Percentiles rank a stretch among this genome's conserved stretches.
phyloP scores from a whole-genome alignment of 2,113 vertebrate genomes.

The Crotalus helleri region DNA sequence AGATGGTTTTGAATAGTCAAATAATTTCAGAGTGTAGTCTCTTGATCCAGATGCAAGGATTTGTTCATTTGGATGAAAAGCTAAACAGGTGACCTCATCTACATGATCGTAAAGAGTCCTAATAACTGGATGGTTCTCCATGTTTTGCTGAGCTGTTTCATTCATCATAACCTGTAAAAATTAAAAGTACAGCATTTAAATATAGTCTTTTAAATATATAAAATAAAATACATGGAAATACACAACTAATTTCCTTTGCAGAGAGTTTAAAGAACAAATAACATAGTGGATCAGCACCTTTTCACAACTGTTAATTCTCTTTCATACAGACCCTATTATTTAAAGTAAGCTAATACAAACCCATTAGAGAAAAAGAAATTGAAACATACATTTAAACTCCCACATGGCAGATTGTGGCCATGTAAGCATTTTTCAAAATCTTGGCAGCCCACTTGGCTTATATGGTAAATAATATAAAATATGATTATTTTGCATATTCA shows the following conservation, averaged over 20 bases:
- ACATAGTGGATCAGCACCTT: not conserved
- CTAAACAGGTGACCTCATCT: conserved; percentile 94
- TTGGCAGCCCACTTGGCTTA: not conserved
- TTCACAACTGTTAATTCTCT: not conserved
- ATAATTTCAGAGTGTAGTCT: conserved; percentile 96
- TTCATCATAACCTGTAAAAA: conserved; percentile 95
- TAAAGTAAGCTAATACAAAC: not conserved
- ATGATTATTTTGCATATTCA: not conserved
- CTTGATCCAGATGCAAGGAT: conserved; percentile 95
- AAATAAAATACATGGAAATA: not conserved
- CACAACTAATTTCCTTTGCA: not conserved
- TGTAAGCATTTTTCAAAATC: not conserved
- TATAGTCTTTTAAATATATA: not conserved
- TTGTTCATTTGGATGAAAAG: conserved; percentile 95
- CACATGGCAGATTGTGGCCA: not conserved
- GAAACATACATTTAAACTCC: not conserved
- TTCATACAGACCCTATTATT: not conserved
- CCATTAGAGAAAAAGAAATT: not conserved
- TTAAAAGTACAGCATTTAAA: not conserved
- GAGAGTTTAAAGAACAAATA: not conserved
- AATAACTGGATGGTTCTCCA: conserved; percentile 98
- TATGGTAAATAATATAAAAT: not conserved
- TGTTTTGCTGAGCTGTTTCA: conserved; percentile 97
- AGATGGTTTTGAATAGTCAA: conserved; percentile 98
- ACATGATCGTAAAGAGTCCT: conserved; percentile 96